These are phyloP conservation scores for Trachythela sp. DNA, from an alignment of 64 coral and sea anemone species.

Conservation along the genomic window DNA sequence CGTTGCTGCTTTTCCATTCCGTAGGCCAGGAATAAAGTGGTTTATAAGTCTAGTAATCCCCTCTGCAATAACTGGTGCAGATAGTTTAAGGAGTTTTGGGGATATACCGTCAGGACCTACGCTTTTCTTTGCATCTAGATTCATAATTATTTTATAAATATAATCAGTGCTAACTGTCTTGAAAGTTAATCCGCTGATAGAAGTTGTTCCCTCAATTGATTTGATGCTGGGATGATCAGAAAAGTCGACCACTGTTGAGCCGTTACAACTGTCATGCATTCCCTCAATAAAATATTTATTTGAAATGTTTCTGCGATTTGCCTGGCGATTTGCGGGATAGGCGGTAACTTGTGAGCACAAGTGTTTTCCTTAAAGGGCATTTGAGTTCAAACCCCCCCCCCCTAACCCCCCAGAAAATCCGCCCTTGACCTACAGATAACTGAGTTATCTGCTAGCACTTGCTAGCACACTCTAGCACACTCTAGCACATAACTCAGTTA, in stretches of 20 bases:
- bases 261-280: not conserved
- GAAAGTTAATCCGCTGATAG: not conserved
- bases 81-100: conserved; percentile 36
- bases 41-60: conserved; percentile 37
- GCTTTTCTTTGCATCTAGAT: conserved; percentile 31
- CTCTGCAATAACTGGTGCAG: conserved; percentile 13
- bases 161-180: conserved; percentile 26
- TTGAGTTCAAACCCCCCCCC: too few species aligned
- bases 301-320: not conserved
- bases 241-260: not conserved
- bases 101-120: conserved; percentile 24
- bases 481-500: too few species aligned
- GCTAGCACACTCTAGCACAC: too few species aligned
- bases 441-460: too few species aligned
- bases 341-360: too few species aligned
- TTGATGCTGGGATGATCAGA: conserved; percentile 15
- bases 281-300: conserved; percentile 17
- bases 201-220: conserved; percentile 1
- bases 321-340: too few species aligned
- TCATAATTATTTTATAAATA: too few species aligned
- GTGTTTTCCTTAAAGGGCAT: too few species aligned
- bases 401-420: too few species aligned
- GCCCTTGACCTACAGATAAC: too few species aligned
- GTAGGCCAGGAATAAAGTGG: conserved; percentile 29
- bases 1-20: conserved; percentile 53